Percentiles rank a stretch among this genome's conserved stretches.
These are phyloP conservation scores for Laothoe populi DNA, from an alignment of 2,888 invertebrate genomes.

Conservation along the genomic window DNA sequence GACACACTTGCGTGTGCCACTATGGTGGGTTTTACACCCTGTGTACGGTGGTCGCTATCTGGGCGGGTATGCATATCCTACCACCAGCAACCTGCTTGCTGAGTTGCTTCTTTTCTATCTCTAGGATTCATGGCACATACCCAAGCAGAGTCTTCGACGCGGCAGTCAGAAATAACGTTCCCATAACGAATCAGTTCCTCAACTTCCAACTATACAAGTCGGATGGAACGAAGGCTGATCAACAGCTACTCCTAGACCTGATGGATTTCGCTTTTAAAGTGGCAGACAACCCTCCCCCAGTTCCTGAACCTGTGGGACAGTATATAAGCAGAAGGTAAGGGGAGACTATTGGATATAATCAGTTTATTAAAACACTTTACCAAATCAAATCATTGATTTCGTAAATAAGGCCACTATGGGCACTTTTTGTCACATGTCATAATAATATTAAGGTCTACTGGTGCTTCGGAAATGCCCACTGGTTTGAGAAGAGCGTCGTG, in stretches of 20 bases:
- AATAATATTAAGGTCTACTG: too few species aligned
- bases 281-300: constrained; percentile 32
- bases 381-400: too few species aligned
- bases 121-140: constrained; percentile 68
- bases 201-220: constrained; percentile 39
- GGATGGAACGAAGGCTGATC: constrained; percentile 39
- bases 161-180: constrained; percentile 46
- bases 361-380: too few species aligned
- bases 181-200: constrained; percentile 40
- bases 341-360: not conserved
- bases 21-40: too few species aligned
- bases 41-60: too few species aligned
- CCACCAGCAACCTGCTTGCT: too few species aligned
- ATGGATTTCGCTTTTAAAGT: constrained; percentile 35
- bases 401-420: too few species aligned
- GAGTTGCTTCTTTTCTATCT: not conserved
- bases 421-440: too few species aligned
- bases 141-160: constrained; percentile 49
- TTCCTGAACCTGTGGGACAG: constrained; percentile 40
- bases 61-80: too few species aligned
- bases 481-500: too few species aligned
- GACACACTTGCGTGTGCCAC: too few species aligned
- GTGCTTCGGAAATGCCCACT: too few species aligned
- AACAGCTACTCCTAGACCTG: constrained; percentile 41
- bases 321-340: constrained; percentile 45